phyloP scores from a whole-genome alignment of 2,888 invertebrate genomes.

The Matsumyia berberina region DNA sequence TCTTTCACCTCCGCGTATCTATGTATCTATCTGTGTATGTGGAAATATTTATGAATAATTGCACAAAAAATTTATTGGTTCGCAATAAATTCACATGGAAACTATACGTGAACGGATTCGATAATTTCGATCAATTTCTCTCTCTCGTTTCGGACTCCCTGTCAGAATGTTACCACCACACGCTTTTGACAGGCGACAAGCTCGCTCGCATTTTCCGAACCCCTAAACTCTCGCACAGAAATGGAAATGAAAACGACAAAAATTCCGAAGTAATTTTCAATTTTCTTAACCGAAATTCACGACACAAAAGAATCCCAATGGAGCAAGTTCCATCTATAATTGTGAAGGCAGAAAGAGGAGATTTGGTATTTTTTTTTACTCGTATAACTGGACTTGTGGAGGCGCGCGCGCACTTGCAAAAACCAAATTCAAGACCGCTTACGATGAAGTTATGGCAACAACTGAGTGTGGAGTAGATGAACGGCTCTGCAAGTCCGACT shows the following conservation, averaged over 20 bases:
- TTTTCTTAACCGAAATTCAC: conserved; percentile 8
- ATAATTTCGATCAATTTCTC: conserved; percentile 14
- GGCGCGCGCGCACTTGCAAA: conserved; percentile 42
- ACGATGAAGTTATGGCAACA: conserved; percentile 74
- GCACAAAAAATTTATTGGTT: conserved; percentile 60
- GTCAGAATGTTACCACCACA: conserved; percentile 7
- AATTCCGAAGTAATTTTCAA: background rate
- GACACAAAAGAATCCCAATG: conserved; percentile 5
- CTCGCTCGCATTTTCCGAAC: conserved; percentile 8
- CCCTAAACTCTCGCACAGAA: background rate
- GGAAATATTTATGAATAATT: conserved; percentile 65
- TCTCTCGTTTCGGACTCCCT: background rate
- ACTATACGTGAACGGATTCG: conserved; percentile 61
- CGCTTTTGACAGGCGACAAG: background rate
- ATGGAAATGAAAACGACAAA: background rate
- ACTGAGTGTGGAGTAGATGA: conserved; percentile 62
- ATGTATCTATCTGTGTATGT: conserved; percentile 15
- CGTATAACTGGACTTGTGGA: conserved; percentile 50
- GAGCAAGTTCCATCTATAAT: background rate
- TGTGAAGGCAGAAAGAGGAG: conserved; percentile 12
- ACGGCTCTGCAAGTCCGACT: conserved; percentile 54
- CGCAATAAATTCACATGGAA: conserved; percentile 64
- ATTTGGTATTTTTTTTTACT: conserved; percentile 39
- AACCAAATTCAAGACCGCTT: conserved; percentile 60
- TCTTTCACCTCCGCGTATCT: conserved; percentile 21